Base-by-base conservation (phyloP, 2,113 vertebrate species). In the Tylochromis polylepis region DNA sequence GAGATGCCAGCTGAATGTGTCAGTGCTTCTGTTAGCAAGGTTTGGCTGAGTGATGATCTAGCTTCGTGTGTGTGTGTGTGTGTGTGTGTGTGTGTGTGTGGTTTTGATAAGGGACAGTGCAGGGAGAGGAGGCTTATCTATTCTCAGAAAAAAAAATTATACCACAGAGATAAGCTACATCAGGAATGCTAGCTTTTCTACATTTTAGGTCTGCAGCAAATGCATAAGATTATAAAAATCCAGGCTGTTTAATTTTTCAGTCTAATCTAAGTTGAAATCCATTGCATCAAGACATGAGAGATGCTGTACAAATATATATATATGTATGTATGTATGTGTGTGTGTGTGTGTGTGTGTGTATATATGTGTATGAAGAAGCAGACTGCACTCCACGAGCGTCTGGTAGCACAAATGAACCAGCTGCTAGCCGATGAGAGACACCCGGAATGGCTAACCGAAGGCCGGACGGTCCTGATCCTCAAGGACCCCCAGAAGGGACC, bases 81-180 rank as follows among this genome's bases (percentile, higher is more conserved):
- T 83, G 29, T 84, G 22, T 16, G 18, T 36, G 15, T 12, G 31
- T 55, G 43, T 38, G 36, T 43, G 56, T 46, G 57, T 65, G n/a
- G 11, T 49, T 70, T 85, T 85, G 89, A 93, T 94, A 89, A 93
- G 90, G 46, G 38, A 60, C 62, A 75, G 70, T 75, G 43, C 70
- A 75, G 43, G 43, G 43, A 51, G 24, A 12, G 70, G 29, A 31
- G 24, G 70, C 86, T 94, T 94, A 92, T 94, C 89, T 72, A 18
- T 55, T 91, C 67, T 22, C 67, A 77, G 65, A 85, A 83, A 51
- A 89, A 70, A 87, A 41, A 27, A 87, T 85, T 75, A 86, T 67
- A 83, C 43, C 82, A 60, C 15, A 75, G 58, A 82, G 87, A 93
- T 93, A 90, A 84, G 79, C 81, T 82, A 83, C 34, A 86, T 85